Evolutionary conservation across 2,888 invertebrate species (phyloP).

Genomic region (Clepsis dumicolana): DNA sequence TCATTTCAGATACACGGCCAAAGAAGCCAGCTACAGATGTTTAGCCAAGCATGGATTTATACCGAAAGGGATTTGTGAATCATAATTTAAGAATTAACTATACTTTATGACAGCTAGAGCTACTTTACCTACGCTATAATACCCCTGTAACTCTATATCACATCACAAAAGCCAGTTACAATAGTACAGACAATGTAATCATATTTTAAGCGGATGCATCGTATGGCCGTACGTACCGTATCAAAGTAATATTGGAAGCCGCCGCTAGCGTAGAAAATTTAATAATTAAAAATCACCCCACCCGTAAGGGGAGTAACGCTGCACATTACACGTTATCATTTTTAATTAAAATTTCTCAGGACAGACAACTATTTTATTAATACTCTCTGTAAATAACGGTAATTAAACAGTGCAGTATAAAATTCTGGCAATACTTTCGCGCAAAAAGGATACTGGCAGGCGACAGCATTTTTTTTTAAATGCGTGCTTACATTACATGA

Average conservation of each 20-base stretch:
- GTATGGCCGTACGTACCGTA: slow-evolving; percentile 54
- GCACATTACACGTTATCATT: slow-evolving; percentile 81
- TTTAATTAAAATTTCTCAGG: slow-evolving; percentile 77
- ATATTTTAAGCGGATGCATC: slow-evolving; percentile 18
- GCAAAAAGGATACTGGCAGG: slow-evolving; percentile 4
- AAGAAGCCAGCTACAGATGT: neutral
- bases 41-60: neutral
- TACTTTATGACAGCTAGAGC: neutral
- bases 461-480: neutral
- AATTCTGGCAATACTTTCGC: slow-evolving; percentile 10
- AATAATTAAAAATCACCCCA: slow-evolving; percentile 85
- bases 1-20: neutral
- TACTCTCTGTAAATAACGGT: slow-evolving; percentile 43
- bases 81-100: neutral
- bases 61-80: neutral
- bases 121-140: neutral
- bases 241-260: slow-evolving; percentile 77
- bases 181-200: neutral
- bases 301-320: slow-evolving; percentile 65
- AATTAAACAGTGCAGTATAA: slow-evolving; percentile 27
- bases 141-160: neutral
- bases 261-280: slow-evolving; percentile 80
- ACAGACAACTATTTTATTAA: slow-evolving; percentile 62
- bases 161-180: neutral
- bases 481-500: neutral